Percentiles rank a stretch among this genome's conserved stretches.
These are phyloP conservation scores for Archaeoteleia sp. DNA, from an alignment of 2,888 invertebrate genomes.

Conservation along the genomic window DNA sequence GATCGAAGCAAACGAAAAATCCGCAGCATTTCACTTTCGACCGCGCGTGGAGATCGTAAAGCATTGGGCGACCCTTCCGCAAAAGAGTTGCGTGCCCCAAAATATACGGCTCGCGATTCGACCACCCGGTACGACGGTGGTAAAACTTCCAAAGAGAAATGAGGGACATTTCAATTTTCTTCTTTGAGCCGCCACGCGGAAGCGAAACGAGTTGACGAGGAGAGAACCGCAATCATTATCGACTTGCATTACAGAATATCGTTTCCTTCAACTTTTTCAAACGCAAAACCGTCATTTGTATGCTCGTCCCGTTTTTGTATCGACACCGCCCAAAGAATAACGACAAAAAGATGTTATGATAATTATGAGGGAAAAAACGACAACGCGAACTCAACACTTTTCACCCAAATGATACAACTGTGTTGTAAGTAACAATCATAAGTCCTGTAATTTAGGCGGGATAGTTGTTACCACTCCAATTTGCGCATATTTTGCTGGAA, in stretches of 20 bases:
- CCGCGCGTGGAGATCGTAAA: not conserved
- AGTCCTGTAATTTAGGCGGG: too few relatives aligned
- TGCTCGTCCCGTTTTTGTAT: not conserved
- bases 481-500: too few relatives aligned
- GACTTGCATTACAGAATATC: conserved; percentile 18
- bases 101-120: conserved; percentile 5
- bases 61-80: not conserved
- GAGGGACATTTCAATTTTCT: conserved; percentile 35
- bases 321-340: not conserved
- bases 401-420: not conserved
- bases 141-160: conserved; percentile 18
- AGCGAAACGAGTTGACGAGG: conserved; percentile 9
- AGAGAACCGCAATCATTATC: conserved; percentile 20
- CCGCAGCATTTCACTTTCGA: conserved; percentile 1
- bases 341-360: conserved; percentile 23
- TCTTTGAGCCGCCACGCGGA: conserved; percentile 27
- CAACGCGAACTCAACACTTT: conserved; percentile 21
- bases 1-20: too few relatives aligned
- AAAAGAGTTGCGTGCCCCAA: conserved; percentile 6
- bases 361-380: conserved; percentile 21
- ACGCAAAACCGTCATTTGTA: not conserved
- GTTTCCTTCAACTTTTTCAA: not conserved
- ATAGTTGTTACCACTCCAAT: too few relatives aligned
- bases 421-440: not conserved
- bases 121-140: conserved; percentile 20